Percentiles rank a stretch among this genome's conserved stretches.
These are phyloP conservation scores for Sander lucioperca DNA, from an alignment of 2,113 vertebrate species.

Conservation along the genomic window DNA sequence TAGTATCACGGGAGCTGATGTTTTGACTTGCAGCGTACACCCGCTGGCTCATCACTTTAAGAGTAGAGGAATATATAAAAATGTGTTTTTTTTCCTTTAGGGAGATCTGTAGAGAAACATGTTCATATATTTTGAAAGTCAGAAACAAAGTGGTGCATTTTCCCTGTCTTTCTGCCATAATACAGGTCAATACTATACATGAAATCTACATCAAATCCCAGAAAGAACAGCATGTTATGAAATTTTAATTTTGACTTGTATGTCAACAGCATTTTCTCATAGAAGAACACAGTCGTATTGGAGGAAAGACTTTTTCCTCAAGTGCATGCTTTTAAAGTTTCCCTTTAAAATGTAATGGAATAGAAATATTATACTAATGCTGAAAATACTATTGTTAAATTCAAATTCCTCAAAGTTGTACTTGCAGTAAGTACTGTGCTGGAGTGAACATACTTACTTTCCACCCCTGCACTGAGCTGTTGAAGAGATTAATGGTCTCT, in stretches of 20 bases:
- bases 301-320: background rate
- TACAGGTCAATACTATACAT: constrained; percentile 13
- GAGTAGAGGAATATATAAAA: constrained; percentile 4
- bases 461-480: background rate
- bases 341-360: background rate
- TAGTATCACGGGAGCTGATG: constrained; percentile 33
- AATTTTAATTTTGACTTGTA: constrained; percentile 11
- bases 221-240: background rate
- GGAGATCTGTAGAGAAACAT: constrained; percentile 20
- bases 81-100: background rate
- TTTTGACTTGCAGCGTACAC: constrained; percentile 28
- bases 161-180: background rate
- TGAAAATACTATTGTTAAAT: too few relatives aligned
- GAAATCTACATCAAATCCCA: constrained; percentile 3
- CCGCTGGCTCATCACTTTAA: constrained; percentile 15
- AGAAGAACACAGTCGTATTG: background rate
- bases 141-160: background rate
- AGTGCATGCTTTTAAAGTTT: background rate
- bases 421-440: background rate
- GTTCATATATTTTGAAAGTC: constrained; percentile 48
- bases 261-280: background rate
- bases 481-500: background rate
- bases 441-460: background rate
- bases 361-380: too few relatives aligned
- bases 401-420: too few relatives aligned